A percentile compares a stretch with the other conserved stretches of the same genome.
Evolutionary conservation across 2,113 vertebrate species (phyloP).

Genomic region (Xiphorhynchus elegans): DNA sequence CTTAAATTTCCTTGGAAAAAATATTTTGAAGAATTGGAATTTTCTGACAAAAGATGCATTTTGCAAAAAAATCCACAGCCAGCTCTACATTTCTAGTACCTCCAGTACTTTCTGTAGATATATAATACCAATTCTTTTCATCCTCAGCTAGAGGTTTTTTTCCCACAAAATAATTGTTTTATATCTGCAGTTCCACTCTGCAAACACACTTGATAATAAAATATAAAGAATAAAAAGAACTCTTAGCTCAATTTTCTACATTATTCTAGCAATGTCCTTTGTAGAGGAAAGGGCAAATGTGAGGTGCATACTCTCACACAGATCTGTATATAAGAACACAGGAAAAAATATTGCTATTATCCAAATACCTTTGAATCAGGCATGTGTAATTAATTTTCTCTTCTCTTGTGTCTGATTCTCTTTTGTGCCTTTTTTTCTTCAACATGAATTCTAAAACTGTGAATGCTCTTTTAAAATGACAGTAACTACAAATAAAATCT

Average conservation of each 20-base stretch:
- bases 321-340: neutral
- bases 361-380: neutral
- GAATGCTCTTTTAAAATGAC: neutral
- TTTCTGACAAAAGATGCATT: neutral
- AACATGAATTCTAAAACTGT: neutral
- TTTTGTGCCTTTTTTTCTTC: neutral
- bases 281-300: neutral
- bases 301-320: neutral
- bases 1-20: neutral
- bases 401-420: neutral
- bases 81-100: neutral
- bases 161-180: neutral
- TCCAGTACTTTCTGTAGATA: neutral
- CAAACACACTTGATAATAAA: neutral
- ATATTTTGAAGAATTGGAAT: neutral
- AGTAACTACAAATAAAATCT: neutral
- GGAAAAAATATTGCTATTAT: neutral
- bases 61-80: neutral
- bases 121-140: neutral
- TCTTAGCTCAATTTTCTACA: neutral
- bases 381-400: neutral
- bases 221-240: neutral
- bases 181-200: neutral
- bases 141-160: neutral
- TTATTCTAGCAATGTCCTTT: neutral